Evolutionary conservation across 1,140 invertebrate species (phyloP).

Genomic region (Harpegnathos saltator): DNA sequence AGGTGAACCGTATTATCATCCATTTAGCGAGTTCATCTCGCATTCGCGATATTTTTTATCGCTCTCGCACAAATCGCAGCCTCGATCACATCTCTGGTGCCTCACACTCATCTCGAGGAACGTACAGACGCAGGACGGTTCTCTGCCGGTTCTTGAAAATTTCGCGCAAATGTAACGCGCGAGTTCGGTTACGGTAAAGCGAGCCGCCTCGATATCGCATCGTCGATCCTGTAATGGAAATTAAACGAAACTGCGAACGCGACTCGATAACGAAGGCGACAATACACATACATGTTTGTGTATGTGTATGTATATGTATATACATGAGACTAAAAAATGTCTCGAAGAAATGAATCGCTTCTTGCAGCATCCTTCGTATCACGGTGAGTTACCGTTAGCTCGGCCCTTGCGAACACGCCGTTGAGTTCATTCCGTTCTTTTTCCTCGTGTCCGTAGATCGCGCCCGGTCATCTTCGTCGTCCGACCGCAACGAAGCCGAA

Average conservation of each 20-base stretch:
- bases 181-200: constrained; percentile 25
- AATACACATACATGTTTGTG: neutral
- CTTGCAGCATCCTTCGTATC: constrained; percentile 68
- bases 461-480: constrained; percentile 67
- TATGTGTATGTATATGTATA: too few relatives aligned
- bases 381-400: constrained; percentile 68
- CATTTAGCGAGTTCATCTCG: neutral
- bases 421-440: constrained; percentile 62
- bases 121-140: too few relatives aligned
- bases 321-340: constrained; percentile 36
- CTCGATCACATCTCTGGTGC: neutral
- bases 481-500: constrained; percentile 68
- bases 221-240: constrained; percentile 26
- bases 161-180: neutral
- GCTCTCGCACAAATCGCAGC: neutral
- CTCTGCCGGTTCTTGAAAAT: too few relatives aligned
- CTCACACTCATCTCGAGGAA: too few relatives aligned
- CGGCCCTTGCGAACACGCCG: constrained; percentile 63
- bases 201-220: neutral
- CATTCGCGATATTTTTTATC: too few relatives aligned
- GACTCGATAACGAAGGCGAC: constrained; percentile 2
- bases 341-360: constrained; percentile 65
- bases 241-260: constrained; percentile 7
- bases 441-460: constrained; percentile 51
- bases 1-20: neutral